These are phyloP conservation scores for Bombylius discolor DNA, from an alignment of 2,888 invertebrate species.

Conservation along the genomic window DNA sequence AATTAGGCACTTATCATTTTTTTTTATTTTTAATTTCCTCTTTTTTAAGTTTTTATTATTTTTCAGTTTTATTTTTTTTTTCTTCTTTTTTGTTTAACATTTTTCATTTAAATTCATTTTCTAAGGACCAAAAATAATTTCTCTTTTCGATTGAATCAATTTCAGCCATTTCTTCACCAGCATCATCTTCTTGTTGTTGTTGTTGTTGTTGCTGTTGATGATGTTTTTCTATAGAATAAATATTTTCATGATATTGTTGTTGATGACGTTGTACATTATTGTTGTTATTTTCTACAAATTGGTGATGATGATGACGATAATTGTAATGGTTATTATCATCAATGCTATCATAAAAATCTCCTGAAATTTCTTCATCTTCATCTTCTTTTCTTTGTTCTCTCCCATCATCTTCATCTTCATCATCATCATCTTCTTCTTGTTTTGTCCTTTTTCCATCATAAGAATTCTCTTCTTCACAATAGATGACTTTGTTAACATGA, in stretches of 20 bases:
- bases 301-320: background rate
- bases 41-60: too few species aligned
- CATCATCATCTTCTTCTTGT: constrained; percentile 1
- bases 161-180: constrained; percentile 18
- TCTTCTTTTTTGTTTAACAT: background rate
- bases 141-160: constrained; percentile 13
- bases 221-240: background rate
- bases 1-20: too few species aligned
- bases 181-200: constrained; percentile 4
- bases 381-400: background rate
- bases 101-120: constrained; percentile 8
- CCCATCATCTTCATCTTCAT: background rate
- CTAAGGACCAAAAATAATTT: constrained; percentile 15
- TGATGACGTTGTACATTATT: background rate
- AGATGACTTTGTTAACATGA: constrained; percentile 15
- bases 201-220: background rate
- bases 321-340: constrained; percentile 5
- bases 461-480: constrained; percentile 8
- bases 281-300: background rate
- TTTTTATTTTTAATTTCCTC: too few species aligned
- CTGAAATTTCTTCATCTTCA: constrained; percentile 2
- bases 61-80: too few species aligned
- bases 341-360: constrained; percentile 16
- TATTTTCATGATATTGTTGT: background rate
- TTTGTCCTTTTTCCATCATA: background rate